Conservation (phyloP, 2,113 vertebrate genomes). For the Cyprinus carpio region DNA sequence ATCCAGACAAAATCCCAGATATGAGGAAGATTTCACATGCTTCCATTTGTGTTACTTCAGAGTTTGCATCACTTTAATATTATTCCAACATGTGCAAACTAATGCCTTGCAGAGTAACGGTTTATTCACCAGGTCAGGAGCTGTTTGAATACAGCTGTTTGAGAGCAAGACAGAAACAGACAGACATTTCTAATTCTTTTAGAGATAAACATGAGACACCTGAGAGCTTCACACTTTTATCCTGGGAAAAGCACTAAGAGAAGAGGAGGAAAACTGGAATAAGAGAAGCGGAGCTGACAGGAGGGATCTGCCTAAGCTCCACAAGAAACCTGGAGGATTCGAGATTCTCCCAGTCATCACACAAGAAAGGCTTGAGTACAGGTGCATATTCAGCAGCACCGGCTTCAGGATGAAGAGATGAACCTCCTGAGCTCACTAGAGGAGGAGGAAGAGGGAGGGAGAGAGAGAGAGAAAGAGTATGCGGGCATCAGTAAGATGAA, state of each 20-base stretch:
- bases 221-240: not conserved
- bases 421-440: not conserved
- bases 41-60: not conserved
- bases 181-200: not conserved
- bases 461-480: not conserved
- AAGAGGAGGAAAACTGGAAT: not conserved
- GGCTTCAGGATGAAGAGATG: not conserved
- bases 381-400: not conserved
- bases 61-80: not conserved
- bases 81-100: not conserved
- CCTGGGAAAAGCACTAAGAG: not conserved
- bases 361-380: not conserved
- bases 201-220: not conserved
- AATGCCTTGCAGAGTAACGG: not conserved
- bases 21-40: not conserved
- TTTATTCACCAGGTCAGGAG: not conserved
- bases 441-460: not conserved
- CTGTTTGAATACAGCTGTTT: not conserved
- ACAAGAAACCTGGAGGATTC: not conserved
- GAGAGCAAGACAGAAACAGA: not conserved
- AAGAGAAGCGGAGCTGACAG: not conserved
- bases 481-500: not conserved
- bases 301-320: not conserved
- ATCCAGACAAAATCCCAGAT: not conserved
- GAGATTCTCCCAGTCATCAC: not conserved